These are phyloP conservation scores for Balearica regulorum DNA, from an alignment of 2,797 vertebrate genomes.

Conservation along the genomic window DNA sequence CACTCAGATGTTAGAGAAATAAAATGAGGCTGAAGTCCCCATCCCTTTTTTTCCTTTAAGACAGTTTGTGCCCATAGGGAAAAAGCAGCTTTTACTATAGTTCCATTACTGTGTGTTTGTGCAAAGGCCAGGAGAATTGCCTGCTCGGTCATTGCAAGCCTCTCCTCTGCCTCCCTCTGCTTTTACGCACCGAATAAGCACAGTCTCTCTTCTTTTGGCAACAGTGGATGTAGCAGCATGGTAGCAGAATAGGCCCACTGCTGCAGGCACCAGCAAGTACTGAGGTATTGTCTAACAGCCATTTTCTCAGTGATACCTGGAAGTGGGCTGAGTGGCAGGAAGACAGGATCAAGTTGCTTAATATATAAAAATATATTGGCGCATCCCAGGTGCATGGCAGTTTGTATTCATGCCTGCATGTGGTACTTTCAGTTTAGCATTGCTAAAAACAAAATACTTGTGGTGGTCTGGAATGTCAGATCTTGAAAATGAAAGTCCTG, in stretches of 20 bases:
- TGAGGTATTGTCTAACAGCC: not conserved
- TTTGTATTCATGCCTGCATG: not conserved
- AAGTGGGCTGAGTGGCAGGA: not conserved
- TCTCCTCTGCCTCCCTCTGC: not conserved
- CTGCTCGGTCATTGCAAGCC: not conserved
- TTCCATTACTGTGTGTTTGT: not conserved
- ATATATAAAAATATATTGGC: not conserved
- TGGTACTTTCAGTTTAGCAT: not conserved
- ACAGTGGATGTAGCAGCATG: not conserved
- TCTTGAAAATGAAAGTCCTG: not conserved
- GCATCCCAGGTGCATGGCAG: not conserved
- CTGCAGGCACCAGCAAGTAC: not conserved
- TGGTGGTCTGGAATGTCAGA: not conserved
- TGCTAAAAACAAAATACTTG: not conserved
- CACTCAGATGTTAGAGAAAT: not conserved
- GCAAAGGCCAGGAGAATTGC: not conserved
- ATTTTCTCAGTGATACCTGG: not conserved
- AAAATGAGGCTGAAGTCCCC: not conserved
- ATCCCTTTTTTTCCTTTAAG: not conserved
- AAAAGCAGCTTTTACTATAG: not conserved
- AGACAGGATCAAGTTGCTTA: not conserved
- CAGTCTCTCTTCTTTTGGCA: not conserved
- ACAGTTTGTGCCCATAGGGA: not conserved
- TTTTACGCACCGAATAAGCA: not conserved
- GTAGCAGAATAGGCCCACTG: not conserved